A percentile compares a stretch with the other conserved stretches of the same genome.
These are phyloP conservation scores for Agonopterix subpropinquella DNA, from an alignment of 2,888 invertebrate genomes.

Conservation along the genomic window DNA sequence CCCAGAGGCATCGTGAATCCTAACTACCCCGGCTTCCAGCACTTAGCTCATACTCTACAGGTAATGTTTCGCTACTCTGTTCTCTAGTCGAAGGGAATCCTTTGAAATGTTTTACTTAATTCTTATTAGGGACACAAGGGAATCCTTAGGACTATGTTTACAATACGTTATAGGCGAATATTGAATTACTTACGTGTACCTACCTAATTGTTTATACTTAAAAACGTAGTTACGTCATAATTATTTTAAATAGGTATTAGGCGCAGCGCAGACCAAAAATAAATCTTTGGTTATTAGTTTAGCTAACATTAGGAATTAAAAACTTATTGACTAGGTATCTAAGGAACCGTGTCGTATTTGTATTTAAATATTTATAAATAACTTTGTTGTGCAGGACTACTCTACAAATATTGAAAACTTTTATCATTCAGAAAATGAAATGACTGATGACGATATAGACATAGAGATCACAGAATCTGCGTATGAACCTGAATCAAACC, in stretches of 20 bases:
- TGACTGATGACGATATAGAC: constrained; percentile 68
- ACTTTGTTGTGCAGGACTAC: constrained; percentile 50
- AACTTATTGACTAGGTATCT: too few relatives aligned
- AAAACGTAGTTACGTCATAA: too few relatives aligned
- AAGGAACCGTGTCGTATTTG: too few relatives aligned
- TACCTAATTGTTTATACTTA: too few relatives aligned
- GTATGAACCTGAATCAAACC: constrained; percentile 36
- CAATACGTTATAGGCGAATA: too few relatives aligned
- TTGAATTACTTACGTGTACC: too few relatives aligned
- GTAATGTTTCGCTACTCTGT: constrained; percentile 32
- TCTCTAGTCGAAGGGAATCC: constrained; percentile 22
- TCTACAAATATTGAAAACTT: constrained; percentile 64
- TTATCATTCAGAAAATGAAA: constrained; percentile 71
- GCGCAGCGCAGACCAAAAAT: too few relatives aligned
- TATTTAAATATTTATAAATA: neutral
- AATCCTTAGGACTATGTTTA: neutral
- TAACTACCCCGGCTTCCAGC: constrained; percentile 90
- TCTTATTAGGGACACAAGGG: constrained; percentile 16
- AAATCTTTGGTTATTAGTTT: too few relatives aligned
- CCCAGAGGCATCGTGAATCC: constrained; percentile 87
- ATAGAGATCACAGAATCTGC: constrained; percentile 50
- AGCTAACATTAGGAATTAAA: too few relatives aligned
- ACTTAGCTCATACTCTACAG: constrained; percentile 83
- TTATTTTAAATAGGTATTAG: too few relatives aligned
- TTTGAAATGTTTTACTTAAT: constrained; percentile 31